phyloP scores from a whole-genome alignment of 2,888 invertebrate species.

The Conistra vaccinii region DNA sequence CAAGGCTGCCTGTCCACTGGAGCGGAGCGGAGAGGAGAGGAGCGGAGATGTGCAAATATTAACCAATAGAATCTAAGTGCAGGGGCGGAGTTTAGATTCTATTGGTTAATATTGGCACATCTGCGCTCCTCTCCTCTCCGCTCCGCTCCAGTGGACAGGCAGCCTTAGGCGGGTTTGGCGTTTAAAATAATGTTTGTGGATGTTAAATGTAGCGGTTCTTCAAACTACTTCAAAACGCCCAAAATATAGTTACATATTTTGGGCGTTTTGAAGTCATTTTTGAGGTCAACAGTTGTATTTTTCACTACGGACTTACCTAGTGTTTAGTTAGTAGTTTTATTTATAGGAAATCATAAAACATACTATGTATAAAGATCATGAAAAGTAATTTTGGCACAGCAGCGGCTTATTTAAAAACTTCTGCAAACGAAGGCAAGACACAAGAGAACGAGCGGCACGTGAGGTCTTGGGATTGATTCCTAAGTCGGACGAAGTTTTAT shows the following conservation, averaged over 20 bases:
- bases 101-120: too few relatives aligned
- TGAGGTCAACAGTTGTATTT: neutral
- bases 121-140: too few relatives aligned
- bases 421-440: neutral
- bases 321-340: rapidly evolving
- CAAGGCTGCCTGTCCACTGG: too few relatives aligned
- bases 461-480: neutral
- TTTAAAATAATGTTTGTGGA: too few relatives aligned
- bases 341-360: neutral
- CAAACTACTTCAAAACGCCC: too few relatives aligned
- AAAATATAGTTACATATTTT: neutral
- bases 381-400: neutral
- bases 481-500: too few relatives aligned
- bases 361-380: neutral
- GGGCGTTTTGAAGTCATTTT: neutral
- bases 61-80: too few relatives aligned
- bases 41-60: too few relatives aligned
- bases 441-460: neutral
- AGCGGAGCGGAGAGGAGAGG: too few relatives aligned
- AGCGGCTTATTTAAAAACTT: neutral
- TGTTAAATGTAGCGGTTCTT: neutral
- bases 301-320: neutral
- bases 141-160: too few relatives aligned
- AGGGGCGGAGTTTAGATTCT: too few relatives aligned
- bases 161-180: too few relatives aligned